Evolutionary conservation across 92 coral and sea anemone species (phyloP).

Genomic region (Montipora capitata): DNA sequence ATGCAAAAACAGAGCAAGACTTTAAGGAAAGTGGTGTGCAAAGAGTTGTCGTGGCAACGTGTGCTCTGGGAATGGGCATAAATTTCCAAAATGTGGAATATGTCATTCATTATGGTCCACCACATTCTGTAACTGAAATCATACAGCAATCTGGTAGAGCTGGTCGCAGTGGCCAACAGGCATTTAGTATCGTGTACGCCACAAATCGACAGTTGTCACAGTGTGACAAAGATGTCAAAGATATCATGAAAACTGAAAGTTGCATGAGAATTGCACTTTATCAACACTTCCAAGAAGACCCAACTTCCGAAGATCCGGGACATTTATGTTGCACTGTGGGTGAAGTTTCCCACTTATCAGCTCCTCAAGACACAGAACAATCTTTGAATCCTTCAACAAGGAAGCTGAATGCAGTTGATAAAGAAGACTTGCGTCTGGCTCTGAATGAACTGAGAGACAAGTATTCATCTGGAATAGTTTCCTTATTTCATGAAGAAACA

Average conservation of each 20-base stretch:
- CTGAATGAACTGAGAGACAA: constrained; percentile 14
- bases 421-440: background rate
- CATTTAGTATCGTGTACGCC: constrained; percentile 54
- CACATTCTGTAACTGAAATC: constrained; percentile 61
- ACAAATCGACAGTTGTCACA: constrained; percentile 62
- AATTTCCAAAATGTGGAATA: constrained; percentile 64
- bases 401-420: background rate
- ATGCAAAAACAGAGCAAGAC: constrained; percentile 18
- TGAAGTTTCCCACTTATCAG: too few relatives aligned
- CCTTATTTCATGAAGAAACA: constrained; percentile 22
- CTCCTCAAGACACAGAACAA: too few relatives aligned
- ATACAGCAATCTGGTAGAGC: constrained; percentile 75
- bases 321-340: constrained; percentile 25
- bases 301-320: background rate
- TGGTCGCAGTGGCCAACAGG: constrained; percentile 72
- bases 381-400: background rate
- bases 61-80: constrained; percentile 83
- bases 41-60: constrained; percentile 73
- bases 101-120: constrained; percentile 74
- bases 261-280: constrained; percentile 38
- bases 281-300: constrained; percentile 35
- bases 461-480: constrained; percentile 19
- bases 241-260: constrained; percentile 15
- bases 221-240: constrained; percentile 65
- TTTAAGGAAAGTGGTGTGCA: constrained; percentile 45